Evolutionary conservation across 2,113 vertebrate genomes (phyloP).

Genomic region (Neodon shergylaensis): DNA sequence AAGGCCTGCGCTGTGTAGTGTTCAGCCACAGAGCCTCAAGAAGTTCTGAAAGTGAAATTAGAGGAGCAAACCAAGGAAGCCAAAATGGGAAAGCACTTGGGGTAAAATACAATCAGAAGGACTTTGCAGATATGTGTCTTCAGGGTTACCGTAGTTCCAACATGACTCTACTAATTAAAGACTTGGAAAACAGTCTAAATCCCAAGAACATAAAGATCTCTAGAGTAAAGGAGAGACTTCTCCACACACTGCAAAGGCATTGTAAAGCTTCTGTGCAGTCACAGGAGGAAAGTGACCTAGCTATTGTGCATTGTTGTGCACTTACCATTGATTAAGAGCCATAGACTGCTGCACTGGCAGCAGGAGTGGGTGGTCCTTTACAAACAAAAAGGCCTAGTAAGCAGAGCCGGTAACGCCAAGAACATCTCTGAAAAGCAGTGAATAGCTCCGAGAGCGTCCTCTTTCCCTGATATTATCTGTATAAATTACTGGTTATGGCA

Average conservation of each 20-base stretch:
- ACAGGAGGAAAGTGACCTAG: slow-evolving; percentile 50
- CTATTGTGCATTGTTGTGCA: slow-evolving; percentile 1
- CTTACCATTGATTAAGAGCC: slow-evolving; percentile 44
- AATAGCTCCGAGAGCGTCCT: slow-evolving; percentile 6
- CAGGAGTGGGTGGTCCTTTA: slow-evolving; percentile 25
- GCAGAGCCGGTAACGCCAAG: background rate
- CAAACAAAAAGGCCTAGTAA: slow-evolving; percentile 58
- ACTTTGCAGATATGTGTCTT: slow-evolving; percentile 53
- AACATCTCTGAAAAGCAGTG: slow-evolving; percentile 22
- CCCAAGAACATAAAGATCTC: slow-evolving; percentile 54
- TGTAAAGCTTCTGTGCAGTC: slow-evolving; percentile 33
- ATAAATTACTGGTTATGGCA: slow-evolving; percentile 38
- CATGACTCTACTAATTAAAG: slow-evolving; percentile 66
- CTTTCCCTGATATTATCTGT: slow-evolving; percentile 54
- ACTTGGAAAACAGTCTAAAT: slow-evolving; percentile 45
- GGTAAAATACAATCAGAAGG: slow-evolving; percentile 41
- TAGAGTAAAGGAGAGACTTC: slow-evolving; percentile 49
- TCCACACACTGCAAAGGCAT: background rate
- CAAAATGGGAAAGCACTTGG: slow-evolving; percentile 24
- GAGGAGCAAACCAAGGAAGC: slow-evolving; percentile 56
- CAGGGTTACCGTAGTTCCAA: slow-evolving; percentile 50
- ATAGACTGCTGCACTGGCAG: background rate
- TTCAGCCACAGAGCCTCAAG: slow-evolving; percentile 44
- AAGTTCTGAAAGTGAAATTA: slow-evolving; percentile 70
- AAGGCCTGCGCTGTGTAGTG: slow-evolving; percentile 52